Base-by-base conservation (phyloP, 2,888 invertebrate genomes). In the Cephalotes varians region DNA sequence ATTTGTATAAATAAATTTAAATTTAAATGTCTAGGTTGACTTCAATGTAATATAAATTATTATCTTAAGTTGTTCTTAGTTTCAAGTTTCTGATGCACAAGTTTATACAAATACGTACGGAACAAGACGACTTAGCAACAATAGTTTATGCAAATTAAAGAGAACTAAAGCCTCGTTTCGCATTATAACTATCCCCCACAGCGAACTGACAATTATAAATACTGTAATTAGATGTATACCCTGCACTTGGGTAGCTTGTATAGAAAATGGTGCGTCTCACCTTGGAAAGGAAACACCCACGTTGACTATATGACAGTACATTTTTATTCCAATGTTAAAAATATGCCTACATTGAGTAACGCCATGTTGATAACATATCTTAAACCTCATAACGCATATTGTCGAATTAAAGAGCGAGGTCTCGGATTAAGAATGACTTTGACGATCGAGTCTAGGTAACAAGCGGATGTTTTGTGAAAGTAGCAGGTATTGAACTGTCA, bases 211-310 rank as follows among this genome's bases (percentile, higher is more conserved):
- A 49, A 73, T 80, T 60, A 73, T 58, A 73, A 54, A n/a, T 54
- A 28, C 31, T 60, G 49, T 37, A 80, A 72, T 80, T 40, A 47
- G 58, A 76, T 76, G 40, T 76, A 65, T 47, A 72, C n/a, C 40
- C 5, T n/a, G 34, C 37, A 47, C 25, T 79, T 25, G 31, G n/a
- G 58, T 49, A 58, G 47, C 25, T 79, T 37, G n/a, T 37, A n/a
- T 37, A 58, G 72, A 58, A 72, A 58, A 60, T n/a, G 47, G 47
- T 60, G 2, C n/a, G 28, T 47, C 37, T 72, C 25, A 15, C 37
- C n/a, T 47, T 47, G 31, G 15, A 28, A 47, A 60, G 47, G 73
- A 37, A 73, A 60, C 28, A 37, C 44, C 58, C 47, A 10, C 3
- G 40, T 54, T 37, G n/a, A 51, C 44, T 31, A 34, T 58, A 37